Evolutionary conservation across 2,113 vertebrate genomes (phyloP).

Genomic region (Pithys albifrons): DNA sequence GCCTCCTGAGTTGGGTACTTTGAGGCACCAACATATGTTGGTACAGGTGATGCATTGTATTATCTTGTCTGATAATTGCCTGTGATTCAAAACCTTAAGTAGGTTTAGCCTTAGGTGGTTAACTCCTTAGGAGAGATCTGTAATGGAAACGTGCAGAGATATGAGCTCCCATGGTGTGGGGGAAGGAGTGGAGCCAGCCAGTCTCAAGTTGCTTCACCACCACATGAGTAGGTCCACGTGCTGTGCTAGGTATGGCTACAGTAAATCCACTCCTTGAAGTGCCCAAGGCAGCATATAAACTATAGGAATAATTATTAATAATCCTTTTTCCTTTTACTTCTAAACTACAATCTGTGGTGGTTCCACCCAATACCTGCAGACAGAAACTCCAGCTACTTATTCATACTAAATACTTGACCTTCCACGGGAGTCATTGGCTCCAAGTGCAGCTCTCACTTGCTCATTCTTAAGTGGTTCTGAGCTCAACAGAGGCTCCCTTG

Average conservation of each 20-base stretch:
- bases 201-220: neutral
- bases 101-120: neutral
- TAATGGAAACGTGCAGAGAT: neutral
- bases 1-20: neutral
- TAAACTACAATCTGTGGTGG: neutral
- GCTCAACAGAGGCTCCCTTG: neutral
- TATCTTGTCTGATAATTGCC: slow-evolving; percentile 15
- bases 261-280: neutral
- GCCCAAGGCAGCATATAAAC: neutral
- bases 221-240: neutral
- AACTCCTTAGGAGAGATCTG: neutral
- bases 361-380: neutral
- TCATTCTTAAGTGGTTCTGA: neutral
- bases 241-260: neutral
- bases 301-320: neutral
- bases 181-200: neutral
- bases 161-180: neutral
- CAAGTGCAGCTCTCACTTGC: neutral
- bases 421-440: neutral
- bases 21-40: neutral
- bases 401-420: neutral
- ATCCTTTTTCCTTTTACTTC: neutral
- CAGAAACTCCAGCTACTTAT: neutral
- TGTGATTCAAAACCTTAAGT: neutral
- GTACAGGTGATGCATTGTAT: neutral